Conservation (phyloP, 2,113 vertebrate genomes). For the Toxotes jaculatrix region DNA sequence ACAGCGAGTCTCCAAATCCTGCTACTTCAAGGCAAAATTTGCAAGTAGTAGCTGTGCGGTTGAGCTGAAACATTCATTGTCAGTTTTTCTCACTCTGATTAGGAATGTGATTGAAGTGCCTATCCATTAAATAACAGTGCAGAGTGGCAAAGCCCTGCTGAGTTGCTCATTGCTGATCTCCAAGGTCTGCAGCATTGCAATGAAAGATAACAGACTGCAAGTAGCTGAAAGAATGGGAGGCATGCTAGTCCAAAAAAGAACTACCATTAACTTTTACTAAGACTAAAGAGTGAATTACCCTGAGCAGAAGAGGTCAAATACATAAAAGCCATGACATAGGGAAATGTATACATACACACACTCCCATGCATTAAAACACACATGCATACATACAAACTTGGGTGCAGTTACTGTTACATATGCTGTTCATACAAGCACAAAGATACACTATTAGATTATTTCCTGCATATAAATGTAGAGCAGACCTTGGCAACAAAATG, state of each 20-base stretch:
- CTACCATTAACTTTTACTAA: slow-evolving; percentile 57
- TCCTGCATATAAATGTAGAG: slow-evolving; percentile 9
- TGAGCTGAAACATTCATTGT: slow-evolving; percentile 49
- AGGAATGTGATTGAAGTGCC: slow-evolving; percentile 58
- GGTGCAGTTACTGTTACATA: slow-evolving; percentile 6
- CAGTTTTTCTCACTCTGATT: slow-evolving; percentile 64
- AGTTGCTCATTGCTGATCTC: slow-evolving; percentile 62
- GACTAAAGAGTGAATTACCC: slow-evolving; percentile 61
- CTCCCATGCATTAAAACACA: slow-evolving; percentile 16
- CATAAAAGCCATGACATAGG: slow-evolving; percentile 33
- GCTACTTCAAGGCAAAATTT: slow-evolving; percentile 51
- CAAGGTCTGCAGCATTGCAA: slow-evolving; percentile 50
- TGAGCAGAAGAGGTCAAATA: slow-evolving; percentile 42
- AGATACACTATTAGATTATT: background rate
- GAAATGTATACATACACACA: slow-evolving; percentile 14
- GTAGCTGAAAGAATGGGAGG: slow-evolving; percentile 47
- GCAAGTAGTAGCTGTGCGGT: slow-evolving; percentile 16
- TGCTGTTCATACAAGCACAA: slow-evolving; percentile 15
- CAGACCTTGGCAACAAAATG: slow-evolving; percentile 49
- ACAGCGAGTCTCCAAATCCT: slow-evolving; percentile 14
- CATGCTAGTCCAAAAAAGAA: slow-evolving; percentile 36
- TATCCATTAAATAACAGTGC: slow-evolving; percentile 56
- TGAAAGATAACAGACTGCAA: slow-evolving; percentile 46
- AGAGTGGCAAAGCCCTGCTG: slow-evolving; percentile 42
- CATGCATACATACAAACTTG: slow-evolving; percentile 8